These are phyloP conservation scores for Spermophilus dauricus DNA, from an alignment of 2,113 vertebrate species.

Conservation along the genomic window DNA sequence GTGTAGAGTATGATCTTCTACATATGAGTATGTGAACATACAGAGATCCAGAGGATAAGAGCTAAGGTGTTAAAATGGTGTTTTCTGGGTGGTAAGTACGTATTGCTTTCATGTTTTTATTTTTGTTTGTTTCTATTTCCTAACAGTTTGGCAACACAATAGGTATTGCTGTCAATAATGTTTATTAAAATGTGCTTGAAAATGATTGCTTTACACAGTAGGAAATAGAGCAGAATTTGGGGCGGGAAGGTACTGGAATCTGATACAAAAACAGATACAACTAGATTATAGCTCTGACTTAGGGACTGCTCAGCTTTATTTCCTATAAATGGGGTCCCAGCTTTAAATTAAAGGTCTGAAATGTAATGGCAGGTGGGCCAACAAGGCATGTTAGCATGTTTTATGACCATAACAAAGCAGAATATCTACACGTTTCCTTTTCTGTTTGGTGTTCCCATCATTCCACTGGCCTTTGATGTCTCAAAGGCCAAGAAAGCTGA, in stretches of 20 bases:
- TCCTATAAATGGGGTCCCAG: neutral
- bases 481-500: neutral
- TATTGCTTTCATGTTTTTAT: neutral
- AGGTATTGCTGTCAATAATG: conserved; percentile 18
- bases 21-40: neutral
- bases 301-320: neutral
- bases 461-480: neutral
- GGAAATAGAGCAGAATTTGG: neutral
- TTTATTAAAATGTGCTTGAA: conserved; percentile 15
- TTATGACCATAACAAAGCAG: neutral
- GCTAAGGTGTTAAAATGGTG: neutral
- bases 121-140: conserved; percentile 36
- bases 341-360: neutral
- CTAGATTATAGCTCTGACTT: neutral
- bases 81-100: neutral
- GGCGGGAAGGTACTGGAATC: too few species aligned
- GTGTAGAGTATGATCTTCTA: neutral
- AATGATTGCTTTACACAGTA: neutral
- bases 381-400: neutral
- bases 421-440: neutral
- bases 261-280: neutral
- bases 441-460: neutral
- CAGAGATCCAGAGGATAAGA: neutral
- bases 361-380: neutral
- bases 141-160: neutral